These are phyloP conservation scores for Griposia aprilina DNA, from an alignment of 2,888 invertebrate species.

Conservation along the genomic window DNA sequence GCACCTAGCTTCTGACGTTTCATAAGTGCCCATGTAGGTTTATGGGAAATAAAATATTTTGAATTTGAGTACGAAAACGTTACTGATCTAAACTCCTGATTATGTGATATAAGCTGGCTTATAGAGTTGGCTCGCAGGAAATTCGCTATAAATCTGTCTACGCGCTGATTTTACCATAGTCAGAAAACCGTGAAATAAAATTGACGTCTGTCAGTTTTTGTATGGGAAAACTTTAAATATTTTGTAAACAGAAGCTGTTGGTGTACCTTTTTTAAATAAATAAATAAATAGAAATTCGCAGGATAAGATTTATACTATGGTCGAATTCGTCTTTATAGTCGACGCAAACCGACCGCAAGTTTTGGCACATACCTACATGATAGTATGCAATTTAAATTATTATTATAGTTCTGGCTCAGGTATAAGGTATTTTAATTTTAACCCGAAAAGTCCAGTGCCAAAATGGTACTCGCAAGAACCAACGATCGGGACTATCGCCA, in stretches of 20 bases:
- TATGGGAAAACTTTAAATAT: not conserved
- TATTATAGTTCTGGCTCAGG: not conserved
- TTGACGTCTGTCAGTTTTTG: not conserved
- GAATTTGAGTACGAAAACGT: no score
- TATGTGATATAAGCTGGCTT: not conserved
- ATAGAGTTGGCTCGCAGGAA: not conserved
- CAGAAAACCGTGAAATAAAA: not conserved
- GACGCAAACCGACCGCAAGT: not conserved
- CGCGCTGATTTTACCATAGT: not conserved
- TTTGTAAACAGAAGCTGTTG: no score
- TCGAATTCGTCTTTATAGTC: no score
- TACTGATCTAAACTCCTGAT: not conserved
- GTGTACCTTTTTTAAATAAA: no score
- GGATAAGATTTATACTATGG: not conserved
- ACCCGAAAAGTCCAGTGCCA: not conserved
- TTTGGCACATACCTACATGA: not conserved
- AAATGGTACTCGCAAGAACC: not conserved
- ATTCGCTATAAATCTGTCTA: not conserved
- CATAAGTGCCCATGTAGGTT: not conserved
- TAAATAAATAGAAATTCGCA: no score
- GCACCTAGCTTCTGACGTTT: not conserved
- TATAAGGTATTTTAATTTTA: not conserved
- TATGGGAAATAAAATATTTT: no score
- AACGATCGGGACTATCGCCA: not conserved
- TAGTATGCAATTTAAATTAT: not conserved